Base-by-base conservation (phyloP, 64 coral and sea anemone species). In the Acropora yongei region DNA sequence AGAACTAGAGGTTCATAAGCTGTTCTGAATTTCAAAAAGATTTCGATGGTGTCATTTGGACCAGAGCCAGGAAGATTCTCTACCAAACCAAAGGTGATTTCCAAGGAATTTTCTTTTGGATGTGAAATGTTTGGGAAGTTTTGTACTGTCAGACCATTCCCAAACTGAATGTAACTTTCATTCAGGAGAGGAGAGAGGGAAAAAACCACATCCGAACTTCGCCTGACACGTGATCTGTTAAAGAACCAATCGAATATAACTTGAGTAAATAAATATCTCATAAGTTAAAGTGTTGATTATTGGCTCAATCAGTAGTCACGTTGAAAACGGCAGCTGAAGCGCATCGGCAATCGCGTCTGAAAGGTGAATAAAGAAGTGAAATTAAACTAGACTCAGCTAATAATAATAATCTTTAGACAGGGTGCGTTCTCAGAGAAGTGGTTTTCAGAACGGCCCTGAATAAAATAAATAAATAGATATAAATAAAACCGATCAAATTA, bases 1-100 rank as follows among this genome's bases (percentile, higher is more conserved):
- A 99, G 75, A 49, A 94, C 42, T 41, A 96, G 55, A 46, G 97
- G 84, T n/a, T 89, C 48, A 66, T 91, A 80, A 4, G 86, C 94
- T 84, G 87, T 96, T 63, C 43, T 58, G 79, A 99, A 96, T 20
- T 61, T 89, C 14, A 89, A 60, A 41, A 78, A 74, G 3, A 99
- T 86, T 8, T 86, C 86, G 14, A 96, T 78, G 3, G 86, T 83
- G 73, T 99, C 91, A 39, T 91, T 76, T 51, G 91, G 47, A 57
- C 42, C 84, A 60, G 69, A 75, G 41, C 86, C 82, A 5, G 95
- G 88, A 1, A 78, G 72, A 60, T 97, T 93, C 57, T 94, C 77
- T 6, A 97, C 41, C 5, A 78, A 80, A 50, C 94, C 87, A 89
- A 94, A 96, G 47, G 88, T 39, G 11, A 96, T 63, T 66, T 80